Evolutionary conservation across 2,888 invertebrate genomes (phyloP), one percentile per base, ranked within the genome.

Genomic region (Aporophyla lueneburgensis): DNA sequence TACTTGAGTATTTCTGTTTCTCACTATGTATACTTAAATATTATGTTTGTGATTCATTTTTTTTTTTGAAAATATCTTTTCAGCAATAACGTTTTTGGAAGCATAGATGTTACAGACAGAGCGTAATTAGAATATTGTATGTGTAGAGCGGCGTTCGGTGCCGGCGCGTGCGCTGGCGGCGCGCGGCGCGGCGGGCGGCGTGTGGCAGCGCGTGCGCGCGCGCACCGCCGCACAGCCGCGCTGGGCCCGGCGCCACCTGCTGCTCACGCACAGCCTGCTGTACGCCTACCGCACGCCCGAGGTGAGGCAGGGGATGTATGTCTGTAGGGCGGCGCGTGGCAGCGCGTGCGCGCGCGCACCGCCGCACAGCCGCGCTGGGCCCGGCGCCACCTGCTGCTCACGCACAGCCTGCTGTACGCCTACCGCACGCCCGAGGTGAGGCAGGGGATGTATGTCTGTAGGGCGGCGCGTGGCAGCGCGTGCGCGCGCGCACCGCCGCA

Each of bases 361-460:
- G 19, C 19, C 51, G 51, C 51, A 19, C 51, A 51, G 19, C 19
- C 51, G 51, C 51, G 19, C 51, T 19, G 51, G 51, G 51, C 51
- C 51, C 51, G 51, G 19, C 62, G 43, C 43, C 89, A 91, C 83
- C 92, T 94, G 91, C 91, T 95, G 92, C 93, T 95, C 74, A 89
- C 93, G 81, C 93, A 93, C 91, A 89, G 89, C 91, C 88, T 92
- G 91, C 93, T 95, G 24, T 94, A 94, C 92, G 95, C 95, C 10
- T 95, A 92, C 90, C 89, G 91, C 74, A 80, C 89, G 69, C 88
- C 90, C 19, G 51, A 51, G 51, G 51, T 51, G 51, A 51, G 51
- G 19, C 16, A 1, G 33, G 33, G 33, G 33, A 51, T 51, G 51
- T 51, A 21, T 51, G 51, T 51, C 7, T 51, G 19, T 51, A 51